Evolutionary conservation across 2,797 vertebrate genomes (phyloP), one percentile per base, ranked within the genome.

Genomic region (Gymnothorax javanicus): DNA sequence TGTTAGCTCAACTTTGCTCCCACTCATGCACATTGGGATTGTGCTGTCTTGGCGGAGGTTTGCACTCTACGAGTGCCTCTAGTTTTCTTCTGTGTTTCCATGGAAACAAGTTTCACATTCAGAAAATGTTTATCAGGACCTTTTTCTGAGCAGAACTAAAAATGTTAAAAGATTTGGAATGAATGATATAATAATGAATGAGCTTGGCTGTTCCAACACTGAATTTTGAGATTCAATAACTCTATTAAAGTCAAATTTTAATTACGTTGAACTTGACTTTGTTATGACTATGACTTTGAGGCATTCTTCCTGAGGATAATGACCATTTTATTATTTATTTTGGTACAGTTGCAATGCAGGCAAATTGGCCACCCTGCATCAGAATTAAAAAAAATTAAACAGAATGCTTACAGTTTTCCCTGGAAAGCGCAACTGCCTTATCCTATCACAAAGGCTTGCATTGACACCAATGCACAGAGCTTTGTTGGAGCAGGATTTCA

Each of bases 361-460:
- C 33, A 27, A 83, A 83, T 50, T 11, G 25, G 81, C 57, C 54
- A n/a, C 54, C 81, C 56, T 83, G 56, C 81, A 27, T 23, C 23
- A 25, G 56, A n/a, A n/a, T n/a, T n/a, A n/a, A n/a, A n/a, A n/a
- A n/a, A n/a, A n/a, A n/a, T 60, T 15, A 23, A 20, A 12, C 11
- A 83, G 82, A 12, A 15, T 57, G 60, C 60, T 60, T 43, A 27
- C 56, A 84, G 82, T 27, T 64, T 27, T 33, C 33, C 27, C 33
- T 6, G 59, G n/a, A 43, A 64, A 15, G 59, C 7, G 20, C 43
- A 52, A 11, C 67, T 20, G 25, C 43, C 33, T 85, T 62, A 60
- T 82, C 54, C 62, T 62, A 77, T 43, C 60, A 82, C 62, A 73
- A 27, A 85, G 59, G 87, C 88, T 89, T 83, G 87, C 79, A 85